Evolutionary conservation across 2,888 invertebrate genomes (phyloP).

Genomic region (Mantis religiosa): DNA sequence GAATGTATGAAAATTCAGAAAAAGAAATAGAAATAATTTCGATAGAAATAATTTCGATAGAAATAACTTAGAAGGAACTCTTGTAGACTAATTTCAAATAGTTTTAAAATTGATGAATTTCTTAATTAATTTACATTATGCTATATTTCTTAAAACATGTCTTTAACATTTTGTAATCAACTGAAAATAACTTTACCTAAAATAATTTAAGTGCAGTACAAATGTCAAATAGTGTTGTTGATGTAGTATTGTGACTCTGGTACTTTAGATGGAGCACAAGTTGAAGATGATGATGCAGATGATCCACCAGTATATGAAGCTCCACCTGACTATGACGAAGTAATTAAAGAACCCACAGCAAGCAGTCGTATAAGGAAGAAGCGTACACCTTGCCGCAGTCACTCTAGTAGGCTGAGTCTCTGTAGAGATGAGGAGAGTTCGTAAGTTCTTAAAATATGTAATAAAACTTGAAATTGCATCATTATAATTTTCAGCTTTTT

Average conservation of each 20-base stretch:
- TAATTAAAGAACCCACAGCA: conserved; percentile 47
- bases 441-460: not conserved
- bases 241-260: not conserved
- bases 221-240: conserved; percentile 27
- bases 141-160: too few relatives aligned
- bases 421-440: not conserved
- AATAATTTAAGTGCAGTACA: not conserved
- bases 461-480: too few relatives aligned
- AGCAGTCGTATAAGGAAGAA: conserved; percentile 17
- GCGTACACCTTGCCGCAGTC: not conserved
- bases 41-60: too few relatives aligned
- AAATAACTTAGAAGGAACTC: too few relatives aligned
- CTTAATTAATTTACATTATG: too few relatives aligned
- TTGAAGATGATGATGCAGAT: conserved; percentile 49
- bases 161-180: not conserved
- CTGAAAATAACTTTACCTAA: not conserved
- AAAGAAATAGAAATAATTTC: too few relatives aligned
- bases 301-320: conserved; percentile 67
- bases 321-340: conserved; percentile 67
- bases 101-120: too few relatives aligned
- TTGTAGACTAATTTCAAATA: too few relatives aligned
- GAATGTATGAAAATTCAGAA: too few relatives aligned
- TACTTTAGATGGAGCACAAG: conserved; percentile 45
- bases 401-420: not conserved
- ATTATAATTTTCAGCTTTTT: too few relatives aligned